Percentiles rank a stretch among this genome's conserved stretches.
These are phyloP conservation scores for Xiphydria camelus DNA, from an alignment of 2,888 invertebrate species.

Conservation along the genomic window DNA sequence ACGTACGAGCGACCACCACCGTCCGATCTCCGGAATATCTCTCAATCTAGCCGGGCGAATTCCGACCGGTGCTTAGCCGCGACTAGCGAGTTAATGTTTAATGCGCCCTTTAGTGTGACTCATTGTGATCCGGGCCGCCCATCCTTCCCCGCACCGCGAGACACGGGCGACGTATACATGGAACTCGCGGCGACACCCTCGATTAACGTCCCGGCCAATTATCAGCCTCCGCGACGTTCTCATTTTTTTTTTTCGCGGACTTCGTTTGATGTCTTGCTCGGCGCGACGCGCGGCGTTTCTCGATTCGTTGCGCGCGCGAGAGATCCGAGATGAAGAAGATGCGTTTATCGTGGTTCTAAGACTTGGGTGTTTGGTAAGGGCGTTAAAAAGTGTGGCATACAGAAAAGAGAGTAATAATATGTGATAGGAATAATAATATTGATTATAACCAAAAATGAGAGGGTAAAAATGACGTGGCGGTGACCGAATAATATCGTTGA, in stretches of 20 bases:
- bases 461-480: too few species aligned
- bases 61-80: slow-evolving; percentile 45
- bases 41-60: slow-evolving; percentile 55
- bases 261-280: not conserved
- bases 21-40: slow-evolving; percentile 50
- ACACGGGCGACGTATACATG: too few species aligned
- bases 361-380: too few species aligned
- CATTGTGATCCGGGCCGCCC: slow-evolving; percentile 12
- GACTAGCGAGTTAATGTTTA: slow-evolving; percentile 24
- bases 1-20: slow-evolving; percentile 24
- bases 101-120: slow-evolving; percentile 18
- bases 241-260: not conserved
- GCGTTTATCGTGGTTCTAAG: too few species aligned
- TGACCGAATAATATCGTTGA: too few species aligned
- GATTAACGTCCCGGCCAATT: not conserved
- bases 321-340: too few species aligned
- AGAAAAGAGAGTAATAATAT: too few species aligned
- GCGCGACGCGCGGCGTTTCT: too few species aligned
- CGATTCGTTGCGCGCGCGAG: too few species aligned
- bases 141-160: slow-evolving; percentile 1
- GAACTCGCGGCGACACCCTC: not conserved
- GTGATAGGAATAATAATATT: too few species aligned
- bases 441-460: too few species aligned
- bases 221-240: not conserved
- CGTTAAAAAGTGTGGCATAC: too few species aligned